Base-by-base conservation (phyloP, 2,888 invertebrate genomes). In the Lepidochrysops patricia region DNA sequence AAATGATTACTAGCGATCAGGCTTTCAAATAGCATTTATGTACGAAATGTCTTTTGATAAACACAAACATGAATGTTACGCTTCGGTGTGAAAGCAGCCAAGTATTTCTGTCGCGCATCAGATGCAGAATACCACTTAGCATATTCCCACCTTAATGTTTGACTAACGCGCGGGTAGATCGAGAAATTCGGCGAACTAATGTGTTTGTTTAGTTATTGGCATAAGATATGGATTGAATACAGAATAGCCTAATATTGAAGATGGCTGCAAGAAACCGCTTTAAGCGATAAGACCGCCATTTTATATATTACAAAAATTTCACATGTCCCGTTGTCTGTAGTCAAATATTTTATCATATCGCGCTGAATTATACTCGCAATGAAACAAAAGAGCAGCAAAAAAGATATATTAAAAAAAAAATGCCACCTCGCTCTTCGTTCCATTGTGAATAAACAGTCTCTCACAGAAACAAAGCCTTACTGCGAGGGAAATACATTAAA, bases 41-140 rank as follows among this genome's bases (percentile, higher is more conserved):
- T n/a, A n/a, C n/a, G n/a, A n/a, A n/a, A n/a, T n/a, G n/a, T n/a
- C n/a, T n/a, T n/a, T n/a, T n/a, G n/a, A n/a, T n/a, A n/a, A n/a
- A n/a, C n/a, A n/a, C n/a, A n/a, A 50, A 19, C n/a, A n/a, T 25
- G 35, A 13, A 52, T 15, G 56, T 64, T 66, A 67, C 70, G 34
- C 4, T 48, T 60, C 71, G 68, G 74, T 80, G 73, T 75, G 58
- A 74, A 23, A 56, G 62, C 19, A 29, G 57, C 61, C 43, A 67
- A 71, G 67, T 69, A 65, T 63, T 67, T 64, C 69, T 67, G 64
- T 70, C 70, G 68, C 70, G 68, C 77, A 79, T 77, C 77, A 77
- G 73, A 79, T 75, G 75, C 75, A 75, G 73, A 68, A 67, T 69
- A 68, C 62, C 75, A 73, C 75, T 79, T 74, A 74, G 79, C 74